Base-by-base conservation (phyloP, 2,888 invertebrate species). In the Pandemis corylana region DNA sequence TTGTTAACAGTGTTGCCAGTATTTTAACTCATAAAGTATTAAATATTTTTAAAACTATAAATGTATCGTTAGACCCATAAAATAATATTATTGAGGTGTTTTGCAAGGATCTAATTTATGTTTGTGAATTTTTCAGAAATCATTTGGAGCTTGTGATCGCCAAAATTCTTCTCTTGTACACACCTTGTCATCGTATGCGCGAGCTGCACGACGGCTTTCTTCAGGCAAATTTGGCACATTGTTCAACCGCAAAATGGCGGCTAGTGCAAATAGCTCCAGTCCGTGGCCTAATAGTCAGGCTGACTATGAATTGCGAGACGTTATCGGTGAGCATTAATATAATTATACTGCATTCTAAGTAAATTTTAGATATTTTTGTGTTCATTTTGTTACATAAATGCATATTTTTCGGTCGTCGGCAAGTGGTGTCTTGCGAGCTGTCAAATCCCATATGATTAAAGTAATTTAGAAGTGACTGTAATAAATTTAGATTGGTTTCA, bases 231-330 rank as follows among this genome's bases (percentile, higher is more conserved):
- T 78, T 78, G 78, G 78, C 71, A 77, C 78, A 73, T 78, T 79
- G 72, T 84, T 87, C 90, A 86, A 89, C 90, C 88, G 93, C 86
- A 92, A 91, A 88, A 92, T 92, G 92, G 90, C 91, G 84, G 84
- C 87, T 81, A 80, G 79, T 79, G 82, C 84, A 75, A 89, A 84
- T 82, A 84, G 87, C 77, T 91, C 94, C 83, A 91, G 89, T 93
- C 96, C 89, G 80, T 99, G 99, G 99, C 97, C 98, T 79, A 98
- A 98, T 94, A 96, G 96, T 86, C 97, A 97, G 92, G 97, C 98
- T 87, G 98, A 98, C 91, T 99, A 99, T 93, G 98, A 98, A 93
- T 94, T 99, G 84, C 96, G 97, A 82, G 98, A 99, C 94, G 97
- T 99, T 85, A 99, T 99, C 87, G 98, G 98, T 97, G 94, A 95